Conservation (phyloP, 1,140 invertebrate species). For the Bilobella aurantiaca region DNA sequence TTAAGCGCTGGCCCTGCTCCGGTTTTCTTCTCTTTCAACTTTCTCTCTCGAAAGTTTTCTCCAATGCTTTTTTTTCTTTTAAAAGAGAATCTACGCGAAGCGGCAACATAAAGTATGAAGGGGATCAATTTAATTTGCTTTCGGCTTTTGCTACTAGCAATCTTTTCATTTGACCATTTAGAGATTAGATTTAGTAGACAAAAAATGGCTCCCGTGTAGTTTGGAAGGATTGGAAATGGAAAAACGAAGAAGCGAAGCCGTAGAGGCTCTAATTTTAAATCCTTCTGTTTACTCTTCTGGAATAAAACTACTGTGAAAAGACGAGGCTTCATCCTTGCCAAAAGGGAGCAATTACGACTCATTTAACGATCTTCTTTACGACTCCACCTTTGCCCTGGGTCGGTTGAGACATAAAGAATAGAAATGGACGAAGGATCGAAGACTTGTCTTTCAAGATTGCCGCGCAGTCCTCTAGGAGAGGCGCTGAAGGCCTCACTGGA, state of each 20-base stretch:
- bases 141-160: background rate
- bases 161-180: background rate
- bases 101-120: too few species aligned
- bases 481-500: too few species aligned
- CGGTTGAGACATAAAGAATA: background rate
- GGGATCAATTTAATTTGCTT: background rate
- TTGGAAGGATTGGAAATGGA: background rate
- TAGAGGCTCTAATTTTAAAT: background rate
- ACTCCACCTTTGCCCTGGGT: background rate
- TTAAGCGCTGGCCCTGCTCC: background rate
- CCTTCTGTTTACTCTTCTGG: background rate
- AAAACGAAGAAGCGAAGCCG: background rate
- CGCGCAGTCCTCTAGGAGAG: too few species aligned
- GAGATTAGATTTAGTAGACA: background rate
- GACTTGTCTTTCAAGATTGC: too few species aligned
- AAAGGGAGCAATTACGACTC: constrained; percentile 5
- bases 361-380: constrained; percentile 4
- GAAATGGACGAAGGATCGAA: too few species aligned
- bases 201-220: background rate
- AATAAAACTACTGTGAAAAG: background rate
- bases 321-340: background rate
- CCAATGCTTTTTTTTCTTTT: background rate
- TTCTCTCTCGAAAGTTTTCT: background rate
- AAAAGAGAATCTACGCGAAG: too few species aligned
- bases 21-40: too few species aligned